Evolutionary conservation across 2,113 vertebrate genomes (phyloP), one percentile per base, ranked within the genome.

Genomic region (Odocoileus virginianus): DNA sequence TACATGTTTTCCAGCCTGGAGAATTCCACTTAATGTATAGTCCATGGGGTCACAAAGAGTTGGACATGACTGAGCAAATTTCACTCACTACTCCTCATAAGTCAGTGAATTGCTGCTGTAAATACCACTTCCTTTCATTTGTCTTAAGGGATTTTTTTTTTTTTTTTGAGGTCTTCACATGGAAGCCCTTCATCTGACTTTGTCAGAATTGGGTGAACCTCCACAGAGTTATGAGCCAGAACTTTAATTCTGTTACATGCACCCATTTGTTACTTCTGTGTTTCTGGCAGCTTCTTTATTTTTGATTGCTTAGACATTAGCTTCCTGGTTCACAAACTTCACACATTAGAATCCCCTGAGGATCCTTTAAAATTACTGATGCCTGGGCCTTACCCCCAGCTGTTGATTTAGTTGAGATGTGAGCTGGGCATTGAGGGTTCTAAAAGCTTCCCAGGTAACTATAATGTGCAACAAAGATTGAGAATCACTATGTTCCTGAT

Each of bases 361-460:
- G 45, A 61, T 50, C 91, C 86, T 97, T 84, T 40, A 86, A 96
- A 89, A 28, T 23, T 47, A 23, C 23, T 52, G 6, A 36, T 30
- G 27, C 21, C 71, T 90, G 21, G 33, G 27, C 60, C 52, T 57
- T 79, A 45, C 57, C 6, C 50, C 45, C 23, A 84, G 81, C 33
- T 85, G 47, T 54, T 79, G 30, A 60, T 91, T 55, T 91, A 74
- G 61, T 76, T 94, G 40, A 36, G 50, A 61, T 50, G 23, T 84
- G 54, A 85, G 45, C 86, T 64, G 36, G 89, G 45, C 81, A 47
- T 19, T 45, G 16, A 71, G 12, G 57, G 17, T 33, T 52, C 52
- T 57, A 21, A 91, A 90, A 74, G 45, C 33, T 98, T 89, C 81
- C 94, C 9, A 23, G 58, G 13, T 85, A 45, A 94, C 40, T 52